Percentiles rank a stretch among this genome's conserved stretches.
Evolutionary conservation across 2,888 invertebrate species (phyloP).

Genomic region (Amphipyra tragopoginis): DNA sequence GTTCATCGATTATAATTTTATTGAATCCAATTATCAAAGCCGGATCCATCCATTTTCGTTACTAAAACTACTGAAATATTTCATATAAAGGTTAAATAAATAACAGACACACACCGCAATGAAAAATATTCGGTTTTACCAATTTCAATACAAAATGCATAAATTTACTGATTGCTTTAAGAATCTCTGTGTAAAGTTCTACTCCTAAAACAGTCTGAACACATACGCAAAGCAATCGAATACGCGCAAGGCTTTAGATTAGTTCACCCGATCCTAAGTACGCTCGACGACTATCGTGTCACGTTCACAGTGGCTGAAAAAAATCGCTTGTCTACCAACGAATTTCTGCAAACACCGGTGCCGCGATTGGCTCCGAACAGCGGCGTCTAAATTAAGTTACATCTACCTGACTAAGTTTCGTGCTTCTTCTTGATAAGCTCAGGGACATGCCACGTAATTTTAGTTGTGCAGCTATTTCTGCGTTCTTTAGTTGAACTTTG

Average conservation of each 20-base stretch:
- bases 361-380: constrained; percentile 74
- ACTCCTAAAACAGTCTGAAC: constrained; percentile 24
- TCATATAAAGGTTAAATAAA: not conserved
- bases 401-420: constrained; percentile 72
- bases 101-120: not conserved
- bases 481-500: constrained; percentile 33
- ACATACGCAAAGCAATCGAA: constrained; percentile 32
- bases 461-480: constrained; percentile 38
- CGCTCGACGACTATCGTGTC: constrained; percentile 71
- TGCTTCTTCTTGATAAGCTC: constrained; percentile 59
- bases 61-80: too few relatives aligned
- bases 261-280: constrained; percentile 58
- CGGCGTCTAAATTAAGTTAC: constrained; percentile 80
- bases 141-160: constrained; percentile 11
- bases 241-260: constrained; percentile 52
- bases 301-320: constrained; percentile 72
- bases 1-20: too few relatives aligned
- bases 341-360: constrained; percentile 76
- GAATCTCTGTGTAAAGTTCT: constrained; percentile 31
- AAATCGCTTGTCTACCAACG: constrained; percentile 77
- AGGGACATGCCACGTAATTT: constrained; percentile 50
- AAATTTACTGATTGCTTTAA: constrained; percentile 12
- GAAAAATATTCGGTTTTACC: constrained; percentile 3
- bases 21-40: too few relatives aligned
- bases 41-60: too few relatives aligned